phyloP scores from a whole-genome alignment of 2,113 vertebrate species.

The Chlamydotis undulata region DNA sequence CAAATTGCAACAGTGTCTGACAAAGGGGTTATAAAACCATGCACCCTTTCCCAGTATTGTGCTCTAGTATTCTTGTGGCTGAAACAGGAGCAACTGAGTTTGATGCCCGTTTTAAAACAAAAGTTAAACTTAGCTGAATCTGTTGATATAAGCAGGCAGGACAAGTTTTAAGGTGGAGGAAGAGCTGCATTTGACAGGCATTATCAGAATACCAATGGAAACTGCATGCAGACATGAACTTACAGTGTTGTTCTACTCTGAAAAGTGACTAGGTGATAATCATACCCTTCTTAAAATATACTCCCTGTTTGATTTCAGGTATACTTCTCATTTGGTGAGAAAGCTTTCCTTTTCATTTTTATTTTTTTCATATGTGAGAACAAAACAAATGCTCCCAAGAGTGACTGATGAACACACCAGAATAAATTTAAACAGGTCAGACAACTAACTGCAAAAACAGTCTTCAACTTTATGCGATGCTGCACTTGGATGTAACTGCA shows the following conservation, averaged over 20 bases:
- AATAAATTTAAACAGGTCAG: not conserved
- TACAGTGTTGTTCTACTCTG: slow-evolving; percentile 54
- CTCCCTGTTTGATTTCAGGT: not conserved
- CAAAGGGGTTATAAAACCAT: slow-evolving; percentile 70
- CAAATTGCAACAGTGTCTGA: slow-evolving; percentile 58
- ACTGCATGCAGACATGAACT: slow-evolving; percentile 53
- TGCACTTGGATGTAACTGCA: not conserved
- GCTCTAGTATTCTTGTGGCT: not conserved
- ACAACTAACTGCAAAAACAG: not conserved
- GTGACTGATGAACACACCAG: not conserved
- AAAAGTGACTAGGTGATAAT: slow-evolving; percentile 30
- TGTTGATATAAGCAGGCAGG: slow-evolving; percentile 55
- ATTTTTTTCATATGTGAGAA: not conserved
- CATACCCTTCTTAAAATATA: not conserved
- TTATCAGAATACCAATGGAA: slow-evolving; percentile 54
- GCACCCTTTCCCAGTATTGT: slow-evolving; percentile 55
- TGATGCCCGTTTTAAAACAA: slow-evolving; percentile 21
- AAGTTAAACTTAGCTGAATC: slow-evolving; percentile 56
- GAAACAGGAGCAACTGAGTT: slow-evolving; percentile 12
- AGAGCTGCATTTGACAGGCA: slow-evolving; percentile 63
- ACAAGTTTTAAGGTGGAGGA: slow-evolving; percentile 38
- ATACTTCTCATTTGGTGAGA: not conserved
- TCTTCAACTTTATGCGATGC: not conserved
- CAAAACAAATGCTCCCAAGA: not conserved
- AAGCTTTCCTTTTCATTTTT: not conserved